Percentiles rank a stretch among this genome's conserved stretches.
These are phyloP conservation scores for Egretta garzetta DNA, from an alignment of 2,113 vertebrate species.

Conservation along the genomic window DNA sequence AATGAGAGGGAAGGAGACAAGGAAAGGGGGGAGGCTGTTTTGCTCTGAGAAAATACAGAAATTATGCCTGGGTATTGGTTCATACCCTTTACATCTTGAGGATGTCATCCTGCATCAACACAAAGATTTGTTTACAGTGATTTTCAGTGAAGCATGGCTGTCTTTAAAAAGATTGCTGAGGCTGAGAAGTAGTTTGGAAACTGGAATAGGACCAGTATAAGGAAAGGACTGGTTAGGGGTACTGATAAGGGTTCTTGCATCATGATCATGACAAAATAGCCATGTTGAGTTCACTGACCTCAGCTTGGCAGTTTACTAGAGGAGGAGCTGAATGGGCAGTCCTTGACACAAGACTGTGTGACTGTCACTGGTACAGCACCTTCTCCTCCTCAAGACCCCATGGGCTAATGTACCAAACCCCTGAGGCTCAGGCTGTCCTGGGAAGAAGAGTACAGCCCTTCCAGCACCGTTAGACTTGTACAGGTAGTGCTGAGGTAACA, in stretches of 20 bases:
- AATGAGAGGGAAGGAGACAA: neutral
- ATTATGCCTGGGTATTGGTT: neutral
- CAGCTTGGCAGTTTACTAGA: neutral
- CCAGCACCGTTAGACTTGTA: rapidly evolving
- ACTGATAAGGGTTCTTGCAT: neutral
- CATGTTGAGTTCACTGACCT: rapidly evolving
- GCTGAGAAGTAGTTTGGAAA: neutral
- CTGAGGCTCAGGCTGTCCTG: neutral
- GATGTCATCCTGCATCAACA: neutral
- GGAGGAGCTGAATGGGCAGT: neutral
- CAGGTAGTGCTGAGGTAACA: neutral
- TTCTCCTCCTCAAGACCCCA: neutral
- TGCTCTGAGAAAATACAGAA: neutral
- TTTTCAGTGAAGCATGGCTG: neutral
- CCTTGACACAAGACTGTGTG: neutral
- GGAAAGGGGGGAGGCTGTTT: neutral
- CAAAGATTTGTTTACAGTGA: neutral
- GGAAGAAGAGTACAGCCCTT: neutral
- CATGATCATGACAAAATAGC: neutral
- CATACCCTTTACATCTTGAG: neutral
- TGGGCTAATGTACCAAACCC: neutral
- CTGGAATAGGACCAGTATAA: neutral
- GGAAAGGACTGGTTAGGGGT: rapidly evolving
- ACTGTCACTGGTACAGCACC: neutral
- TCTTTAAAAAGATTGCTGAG: neutral